These are phyloP conservation scores for Echiichthys vipera DNA, from an alignment of 2,797 vertebrate species.

Conservation along the genomic window DNA sequence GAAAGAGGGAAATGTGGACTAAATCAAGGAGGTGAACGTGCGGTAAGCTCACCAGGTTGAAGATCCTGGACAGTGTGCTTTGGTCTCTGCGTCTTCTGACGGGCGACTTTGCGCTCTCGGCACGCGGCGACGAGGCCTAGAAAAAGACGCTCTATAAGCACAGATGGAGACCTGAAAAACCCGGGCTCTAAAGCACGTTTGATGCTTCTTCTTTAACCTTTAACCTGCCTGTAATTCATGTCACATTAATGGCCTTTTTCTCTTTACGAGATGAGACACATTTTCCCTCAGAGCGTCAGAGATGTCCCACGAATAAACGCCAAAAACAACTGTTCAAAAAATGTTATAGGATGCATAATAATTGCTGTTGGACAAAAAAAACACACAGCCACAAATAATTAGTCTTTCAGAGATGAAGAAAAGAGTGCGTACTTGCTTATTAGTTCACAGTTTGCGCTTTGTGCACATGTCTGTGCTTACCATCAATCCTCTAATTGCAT, in stretches of 20 bases:
- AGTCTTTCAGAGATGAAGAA: neutral
- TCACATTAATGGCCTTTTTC: neutral
- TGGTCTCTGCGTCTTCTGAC: conserved; percentile 84
- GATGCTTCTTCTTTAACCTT: conserved; percentile 26
- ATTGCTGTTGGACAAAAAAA: conserved; percentile 23
- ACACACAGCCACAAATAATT: neutral
- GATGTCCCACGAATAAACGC: conserved; percentile 2
- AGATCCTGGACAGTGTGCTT: conserved; percentile 87
- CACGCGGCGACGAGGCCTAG: conserved; percentile 77
- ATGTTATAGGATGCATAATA: neutral
- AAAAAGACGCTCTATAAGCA: conserved; percentile 66
- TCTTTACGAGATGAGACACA: neutral
- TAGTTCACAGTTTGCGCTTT: neutral
- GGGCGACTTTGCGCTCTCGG: conserved; percentile 84
- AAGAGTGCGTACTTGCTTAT: neutral
- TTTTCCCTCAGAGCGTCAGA: neutral
- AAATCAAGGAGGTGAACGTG: neutral
- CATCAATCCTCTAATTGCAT: neutral
- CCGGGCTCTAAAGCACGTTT: neutral
- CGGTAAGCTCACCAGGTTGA: conserved; percentile 86
- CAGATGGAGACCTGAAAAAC: conserved; percentile 34
- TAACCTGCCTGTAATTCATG: conserved; percentile 15
- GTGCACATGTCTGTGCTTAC: neutral
- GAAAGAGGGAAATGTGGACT: neutral
- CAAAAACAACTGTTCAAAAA: neutral